Base-by-base conservation (phyloP, 2,113 vertebrate genomes). In the Trematocara nigrifrons region DNA sequence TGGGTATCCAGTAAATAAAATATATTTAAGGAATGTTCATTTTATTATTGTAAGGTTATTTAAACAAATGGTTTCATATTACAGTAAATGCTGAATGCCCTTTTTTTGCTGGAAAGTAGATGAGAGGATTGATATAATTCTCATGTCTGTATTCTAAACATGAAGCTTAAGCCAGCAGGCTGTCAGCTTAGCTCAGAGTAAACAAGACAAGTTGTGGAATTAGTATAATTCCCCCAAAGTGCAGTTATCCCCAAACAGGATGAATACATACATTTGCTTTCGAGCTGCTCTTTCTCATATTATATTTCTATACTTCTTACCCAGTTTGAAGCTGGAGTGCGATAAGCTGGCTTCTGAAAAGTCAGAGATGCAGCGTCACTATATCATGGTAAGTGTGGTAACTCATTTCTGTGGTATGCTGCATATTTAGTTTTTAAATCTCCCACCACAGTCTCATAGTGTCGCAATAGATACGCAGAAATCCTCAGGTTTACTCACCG, bases 351-450 rank as follows among this genome's bases (percentile, higher is more conserved):
- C 98, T 81, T 99, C 97, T 2, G 98, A 99, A 95, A 99, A 99
- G 95, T 99, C 98, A 0, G 98, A 99, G 96, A 99, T 99, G 98
- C 98, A 99, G 91, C 97, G 98, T 92, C 98, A 99, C 93, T 99
- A 99, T 31, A 98, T 99, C 94, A 99, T 99, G 98, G 98, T 99
- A 91, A 96, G 96, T 90, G 94, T 86, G 10, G 3, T 15, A 18
- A 53, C 9, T 22, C 1, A 2, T 59, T 29, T 76, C 31, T 45
- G 80, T 81, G 8, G 6, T 6, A 10, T 11, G 5, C 79, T 10
- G 9, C n/a, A 4, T 35, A n/a, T 31, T 83, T 76, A 33, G 45
- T n/a, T 45, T 52, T 26, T 33, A 1, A 20, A 3, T 26, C 45
- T 26, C 18, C 5, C 33, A 12, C 10, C 13, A 6, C 10, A 45